Conservation (phyloP, 2,888 invertebrate genomes). For the Scaptomyza polygonia region DNA sequence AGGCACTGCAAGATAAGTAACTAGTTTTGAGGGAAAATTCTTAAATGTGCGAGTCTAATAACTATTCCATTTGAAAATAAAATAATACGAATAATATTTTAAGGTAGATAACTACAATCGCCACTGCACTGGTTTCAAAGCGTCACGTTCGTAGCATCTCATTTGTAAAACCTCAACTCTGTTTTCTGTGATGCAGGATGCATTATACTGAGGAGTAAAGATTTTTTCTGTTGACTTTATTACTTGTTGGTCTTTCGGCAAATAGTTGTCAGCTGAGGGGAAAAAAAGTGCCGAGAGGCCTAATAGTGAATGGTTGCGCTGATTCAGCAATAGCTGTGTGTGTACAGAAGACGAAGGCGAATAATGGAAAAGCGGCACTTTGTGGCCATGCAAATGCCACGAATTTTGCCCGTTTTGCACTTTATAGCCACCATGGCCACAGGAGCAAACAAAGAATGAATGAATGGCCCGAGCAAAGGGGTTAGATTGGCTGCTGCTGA, state of each 20-base stretch:
- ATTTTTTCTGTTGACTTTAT: slow-evolving; percentile 23
- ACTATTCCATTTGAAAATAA: slow-evolving; percentile 37
- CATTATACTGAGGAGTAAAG: neutral
- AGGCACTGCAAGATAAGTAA: slow-evolving; percentile 58
- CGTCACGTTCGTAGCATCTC: neutral
- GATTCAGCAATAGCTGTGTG: neutral
- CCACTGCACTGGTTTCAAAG: no score
- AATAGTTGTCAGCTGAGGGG: slow-evolving; percentile 24
- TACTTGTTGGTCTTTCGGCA: slow-evolving; percentile 21
- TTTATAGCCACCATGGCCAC: slow-evolving; percentile 41
- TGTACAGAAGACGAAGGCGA: neutral
- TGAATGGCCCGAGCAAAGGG: neutral
- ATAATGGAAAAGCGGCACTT: slow-evolving; percentile 39
- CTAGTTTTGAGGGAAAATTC: slow-evolving; percentile 59
- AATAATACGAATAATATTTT: slow-evolving; percentile 12
- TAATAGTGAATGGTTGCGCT: slow-evolving; percentile 19
- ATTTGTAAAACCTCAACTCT: no score
- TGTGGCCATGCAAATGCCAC: slow-evolving; percentile 69
- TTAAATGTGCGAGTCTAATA: slow-evolving; percentile 59
- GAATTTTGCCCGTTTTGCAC: slow-evolving; percentile 36
- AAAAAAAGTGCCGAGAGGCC: slow-evolving; percentile 13
- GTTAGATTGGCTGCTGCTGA: neutral
- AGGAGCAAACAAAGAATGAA: slow-evolving; percentile 47
- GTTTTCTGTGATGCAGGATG: neutral
- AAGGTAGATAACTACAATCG: no score